Percentiles rank a stretch among this genome's conserved stretches.
Evolutionary conservation across 2,113 vertebrate genomes (phyloP).

Genomic region (Ginglymostoma cirratum): DNA sequence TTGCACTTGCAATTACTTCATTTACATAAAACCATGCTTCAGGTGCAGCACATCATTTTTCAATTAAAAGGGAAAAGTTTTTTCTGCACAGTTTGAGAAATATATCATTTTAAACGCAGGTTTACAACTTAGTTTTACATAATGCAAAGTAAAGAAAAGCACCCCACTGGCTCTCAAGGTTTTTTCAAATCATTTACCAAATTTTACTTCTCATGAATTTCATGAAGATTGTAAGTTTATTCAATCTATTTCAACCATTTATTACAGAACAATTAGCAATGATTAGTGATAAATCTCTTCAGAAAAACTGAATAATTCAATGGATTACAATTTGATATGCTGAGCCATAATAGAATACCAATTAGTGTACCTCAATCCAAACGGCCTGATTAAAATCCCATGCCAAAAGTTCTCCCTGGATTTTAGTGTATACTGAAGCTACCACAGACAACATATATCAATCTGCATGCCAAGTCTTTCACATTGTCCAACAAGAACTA

Average conservation of each 20-base stretch:
- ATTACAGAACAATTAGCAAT: neutral
- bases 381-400: neutral
- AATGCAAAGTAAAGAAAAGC: neutral
- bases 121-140: neutral
- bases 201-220: neutral
- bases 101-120: neutral
- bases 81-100: neutral
- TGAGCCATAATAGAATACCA: constrained; percentile 3
- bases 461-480: constrained; percentile 9
- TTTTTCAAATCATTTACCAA: neutral
- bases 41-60: neutral
- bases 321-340: neutral
- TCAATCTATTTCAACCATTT: neutral
- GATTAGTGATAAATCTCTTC: neutral
- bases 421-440: neutral
- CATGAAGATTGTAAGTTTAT: neutral
- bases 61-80: neutral
- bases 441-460: neutral
- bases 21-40: neutral
- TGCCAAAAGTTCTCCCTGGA: constrained; percentile 13
- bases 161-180: neutral
- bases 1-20: neutral
- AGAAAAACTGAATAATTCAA: neutral
- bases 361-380: neutral
- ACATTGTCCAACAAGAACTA: constrained; percentile 18